Base-by-base conservation (phyloP, 2,888 invertebrate species). In the Drosophila picticornis region DNA sequence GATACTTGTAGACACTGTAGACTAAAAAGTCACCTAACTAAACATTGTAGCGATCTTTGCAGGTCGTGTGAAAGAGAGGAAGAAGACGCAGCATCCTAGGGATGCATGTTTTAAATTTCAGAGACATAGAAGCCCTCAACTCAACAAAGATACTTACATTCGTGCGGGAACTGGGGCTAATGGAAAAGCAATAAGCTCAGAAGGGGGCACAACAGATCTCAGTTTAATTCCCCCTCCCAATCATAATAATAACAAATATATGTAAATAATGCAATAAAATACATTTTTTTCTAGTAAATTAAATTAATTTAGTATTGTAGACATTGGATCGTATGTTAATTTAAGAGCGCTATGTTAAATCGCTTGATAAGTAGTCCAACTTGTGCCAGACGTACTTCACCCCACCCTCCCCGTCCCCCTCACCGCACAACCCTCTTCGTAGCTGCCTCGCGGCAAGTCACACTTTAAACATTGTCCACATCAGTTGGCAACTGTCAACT, bases 401-500 rank as follows among this genome's bases (percentile, higher is more conserved):
- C 19, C 55, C 34, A 22, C 38, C 40, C 4, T 11, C 4, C 19
- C 27, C 10, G 16, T 0, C 5, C 46, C 13, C 11, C 31, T 11
- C 13, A 27, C 36, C 32, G 10, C 13, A 27, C 10, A 34, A 36
- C 19, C 19, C 10, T 27, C n/a, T 46, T 29, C 34, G 43, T 22
- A 43, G 61, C 51, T 40, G 52, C 36, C 25, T 34, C 48, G 51
- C 72, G 78, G 72, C 82, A 63, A 60, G 63, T 74, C 52, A 57
- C 71, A 64, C 67, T 71, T 67, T 65, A 48, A 67, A 51, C 64
- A 72, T 66, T 46, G 53, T 55, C 61, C 67, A 63, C 75, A 68
- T 60, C 74, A 59, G 51, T 56, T 62, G 55, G 38, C 56, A 56
- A 62, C 70, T 68, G 59, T 65, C 69, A 72, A 70, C 80, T 73